Base-by-base conservation (phyloP, 92 coral and sea anemone genomes). In the Palythoa grandiflora region DNA sequence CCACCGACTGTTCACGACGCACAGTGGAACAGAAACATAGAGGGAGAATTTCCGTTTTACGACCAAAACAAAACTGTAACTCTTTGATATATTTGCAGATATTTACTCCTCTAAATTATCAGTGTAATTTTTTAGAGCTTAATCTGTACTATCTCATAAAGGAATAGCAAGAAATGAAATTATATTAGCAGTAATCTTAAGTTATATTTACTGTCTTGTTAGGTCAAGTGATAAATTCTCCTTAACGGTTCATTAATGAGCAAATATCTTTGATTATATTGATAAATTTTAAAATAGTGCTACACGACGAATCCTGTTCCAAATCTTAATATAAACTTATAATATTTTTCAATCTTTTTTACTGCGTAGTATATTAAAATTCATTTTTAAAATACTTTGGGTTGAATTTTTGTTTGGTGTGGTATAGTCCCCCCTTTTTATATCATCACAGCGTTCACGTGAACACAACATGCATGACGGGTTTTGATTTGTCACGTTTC, bases 171-270 rank as follows among this genome's bases (percentile, higher is more conserved):
- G 2, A 20, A 44, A 19, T 6, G 35, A 39, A 47, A 9, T 19
- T 2, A 3, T 47, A 19, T 17, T 2, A n/a, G 9, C 16, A 2
- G 2, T 50, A 9, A 15, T 73, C 39, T 19, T 3, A 13, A 75
- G 59, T 36, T 60, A 5, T 38, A 16, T 1, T 57, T 44, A 8
- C 44, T 59, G 73, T 44, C 38, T 37, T 39, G 15, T 39, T 13
- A 0, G 84, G 59, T 79, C 57, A 79, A 79, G 20, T 15, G 3
- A 52, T 0, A 8, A 14, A 60, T 59, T 79, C 84, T 79, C 84
- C 17, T 60, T 79, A 79, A 14, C 4, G n/a, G 60, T 28, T 20
- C 21, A 1, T 9, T 19, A 19, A 17, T 2, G 3, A 37, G 6
- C 7, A 38, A 7, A 6, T 28, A 6, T 79, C 52, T 37, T 38